Conservation (phyloP, 2,888 invertebrate species). For the Pseudococcus jackbeardsleyi region DNA sequence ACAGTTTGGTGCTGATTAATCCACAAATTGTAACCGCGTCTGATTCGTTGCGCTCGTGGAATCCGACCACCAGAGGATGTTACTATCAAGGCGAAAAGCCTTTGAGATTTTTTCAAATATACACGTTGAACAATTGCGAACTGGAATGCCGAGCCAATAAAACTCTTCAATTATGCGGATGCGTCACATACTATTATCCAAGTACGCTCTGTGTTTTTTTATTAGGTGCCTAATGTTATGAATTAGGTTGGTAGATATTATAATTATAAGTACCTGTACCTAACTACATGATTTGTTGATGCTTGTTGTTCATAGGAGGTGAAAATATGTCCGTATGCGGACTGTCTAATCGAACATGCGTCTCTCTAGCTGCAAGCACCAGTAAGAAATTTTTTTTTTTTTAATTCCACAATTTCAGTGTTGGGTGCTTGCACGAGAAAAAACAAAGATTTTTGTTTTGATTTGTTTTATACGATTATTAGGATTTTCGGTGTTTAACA, state of each 20-base stretch:
- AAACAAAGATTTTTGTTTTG: no score
- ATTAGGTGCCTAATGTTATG: no score
- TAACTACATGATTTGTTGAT: not conserved
- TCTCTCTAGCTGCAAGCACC: not conserved
- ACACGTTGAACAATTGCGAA: constrained; percentile 67
- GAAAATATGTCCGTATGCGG: constrained; percentile 61
- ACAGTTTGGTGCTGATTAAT: constrained; percentile 63
- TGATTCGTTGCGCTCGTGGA: constrained; percentile 66
- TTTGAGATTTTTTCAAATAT: constrained; percentile 67
- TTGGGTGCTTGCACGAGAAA: no score
- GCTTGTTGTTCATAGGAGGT: constrained; percentile 46
- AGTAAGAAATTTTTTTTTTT: no score
- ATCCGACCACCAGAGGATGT: constrained; percentile 67
- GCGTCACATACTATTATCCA: constrained; percentile 66
- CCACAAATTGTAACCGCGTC: constrained; percentile 63
- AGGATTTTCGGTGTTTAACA: constrained; percentile 65
- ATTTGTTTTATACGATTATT: no score
- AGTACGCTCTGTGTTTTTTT: constrained; percentile 57
- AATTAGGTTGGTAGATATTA: no score
- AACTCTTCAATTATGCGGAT: constrained; percentile 66
- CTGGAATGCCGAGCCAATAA: constrained; percentile 67
- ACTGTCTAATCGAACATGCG: constrained; percentile 20
- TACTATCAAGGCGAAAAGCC: constrained; percentile 67
- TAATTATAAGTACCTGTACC: no score
- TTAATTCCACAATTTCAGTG: no score